phyloP scores from a whole-genome alignment of 1,140 invertebrate genomes.

The Macrocentrus cingulum region DNA sequence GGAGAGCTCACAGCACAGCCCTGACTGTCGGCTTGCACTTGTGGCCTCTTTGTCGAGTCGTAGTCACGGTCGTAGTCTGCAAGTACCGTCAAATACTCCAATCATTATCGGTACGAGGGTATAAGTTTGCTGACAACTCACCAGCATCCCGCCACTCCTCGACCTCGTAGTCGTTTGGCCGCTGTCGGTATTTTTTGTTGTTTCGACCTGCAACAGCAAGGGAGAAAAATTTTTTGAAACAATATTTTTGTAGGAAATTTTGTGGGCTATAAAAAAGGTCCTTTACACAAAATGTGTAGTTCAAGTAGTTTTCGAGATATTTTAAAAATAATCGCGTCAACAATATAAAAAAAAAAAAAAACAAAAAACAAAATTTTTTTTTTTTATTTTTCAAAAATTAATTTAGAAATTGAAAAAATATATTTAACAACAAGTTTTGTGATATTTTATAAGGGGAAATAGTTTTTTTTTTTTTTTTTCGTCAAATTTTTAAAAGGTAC shows the following conservation, averaged over 20 bases:
- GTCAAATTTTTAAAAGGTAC: too few species aligned
- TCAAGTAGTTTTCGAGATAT: too few species aligned
- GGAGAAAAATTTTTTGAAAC: neutral
- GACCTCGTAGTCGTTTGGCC: conserved; percentile 61
- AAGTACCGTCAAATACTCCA: conserved; percentile 27
- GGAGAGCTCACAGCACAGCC: conserved; percentile 28
- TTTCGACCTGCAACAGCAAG: conserved; percentile 41
- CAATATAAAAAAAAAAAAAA: too few species aligned
- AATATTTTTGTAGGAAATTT: neutral
- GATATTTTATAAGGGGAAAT: too few species aligned
- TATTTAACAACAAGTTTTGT: too few species aligned
- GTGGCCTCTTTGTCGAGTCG: conserved; percentile 43
- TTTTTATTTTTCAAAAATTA: too few species aligned
- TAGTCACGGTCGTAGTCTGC: conserved; percentile 46
- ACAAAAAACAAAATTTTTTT: too few species aligned
- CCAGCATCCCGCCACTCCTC: conserved; percentile 65
- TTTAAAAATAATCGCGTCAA: too few species aligned
- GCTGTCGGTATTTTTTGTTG: conserved; percentile 48
- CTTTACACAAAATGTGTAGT: too few species aligned
- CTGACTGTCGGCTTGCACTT: conserved; percentile 28
- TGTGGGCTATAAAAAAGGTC: too few species aligned
- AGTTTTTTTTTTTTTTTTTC: too few species aligned
- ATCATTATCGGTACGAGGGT: neutral
- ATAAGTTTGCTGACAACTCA: conserved; percentile 40
- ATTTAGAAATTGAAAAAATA: too few species aligned